phyloP scores from a whole-genome alignment of 2,888 invertebrate species.

The Andrena hattorfiana region DNA sequence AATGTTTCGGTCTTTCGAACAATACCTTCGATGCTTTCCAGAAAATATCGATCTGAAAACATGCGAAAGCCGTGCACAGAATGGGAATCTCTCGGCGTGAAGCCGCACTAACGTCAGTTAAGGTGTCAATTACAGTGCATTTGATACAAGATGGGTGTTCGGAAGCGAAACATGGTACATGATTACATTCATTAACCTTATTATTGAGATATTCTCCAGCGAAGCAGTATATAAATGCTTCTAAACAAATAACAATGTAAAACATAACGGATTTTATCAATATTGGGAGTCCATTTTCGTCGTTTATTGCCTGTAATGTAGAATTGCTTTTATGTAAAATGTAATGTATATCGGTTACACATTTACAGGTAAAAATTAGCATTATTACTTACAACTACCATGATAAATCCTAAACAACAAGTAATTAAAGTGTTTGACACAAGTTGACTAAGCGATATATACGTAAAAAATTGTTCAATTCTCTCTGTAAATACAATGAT shows the following conservation, averaged over 20 bases:
- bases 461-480: slow-evolving; percentile 61
- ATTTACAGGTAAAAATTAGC: not conserved
- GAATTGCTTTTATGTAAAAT: not conserved
- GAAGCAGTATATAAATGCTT: slow-evolving; percentile 66
- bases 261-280: slow-evolving; percentile 56
- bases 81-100: too few species aligned
- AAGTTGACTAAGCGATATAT: slow-evolving; percentile 65
- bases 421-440: slow-evolving; percentile 62
- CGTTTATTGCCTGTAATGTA: slow-evolving; percentile 51
- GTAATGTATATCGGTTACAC: not conserved
- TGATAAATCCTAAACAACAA: slow-evolving; percentile 62
- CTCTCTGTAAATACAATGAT: slow-evolving; percentile 53
- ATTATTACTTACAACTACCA: not conserved
- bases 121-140: not conserved
- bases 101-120: too few species aligned
- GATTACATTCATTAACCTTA: slow-evolving; percentile 53
- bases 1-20: not conserved
- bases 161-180: not conserved
- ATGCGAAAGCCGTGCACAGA: too few species aligned
- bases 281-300: slow-evolving; percentile 18
- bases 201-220: slow-evolving; percentile 68
- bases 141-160: not conserved
- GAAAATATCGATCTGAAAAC: too few species aligned
- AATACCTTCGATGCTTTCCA: too few species aligned
- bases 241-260: slow-evolving; percentile 49